Base-by-base conservation (phyloP, 2,113 vertebrate genomes). In the Ophthalmolycus amberensis region DNA sequence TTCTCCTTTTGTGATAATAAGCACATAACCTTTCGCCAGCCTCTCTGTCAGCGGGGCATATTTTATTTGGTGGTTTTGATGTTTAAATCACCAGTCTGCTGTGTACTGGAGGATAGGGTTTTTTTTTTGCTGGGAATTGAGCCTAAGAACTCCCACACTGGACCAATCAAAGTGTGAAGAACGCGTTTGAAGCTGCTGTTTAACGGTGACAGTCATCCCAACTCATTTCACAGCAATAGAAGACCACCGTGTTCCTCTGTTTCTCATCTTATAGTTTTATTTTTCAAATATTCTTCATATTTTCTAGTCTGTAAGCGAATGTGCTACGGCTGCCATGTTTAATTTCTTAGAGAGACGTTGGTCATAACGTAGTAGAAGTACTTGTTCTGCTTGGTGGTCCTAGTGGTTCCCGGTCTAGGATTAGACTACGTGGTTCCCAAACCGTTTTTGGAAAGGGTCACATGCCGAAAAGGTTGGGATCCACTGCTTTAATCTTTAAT, bases 131-230 rank as follows among this genome's bases (percentile, higher is more conserved):
- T 66, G 72, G 77, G 77, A 88, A 88, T 60, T 67, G 54, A 88
- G 86, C 59, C 77, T 86, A 64, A 89, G 86, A 87, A 90, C 84
- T 86, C 79, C 76, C 80, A 86, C 84, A 86, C 48, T 77, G 86
- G 80, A 77, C 80, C 70, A 87, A 90, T 82, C 84, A 85, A 86
- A 87, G 89, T 89, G 87, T 89, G 84, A 90, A 85, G 65, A 86
- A 58, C 66, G 66, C 38, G 81, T 88, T 85, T 89, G 83, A 89
- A 86, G 85, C 83, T 67, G 83, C 80, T 80, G 84, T 65, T 69
- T 80, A 71, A 87, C 46, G 1, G 62, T 8, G 27, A 84, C 73
- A 82, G 77, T 88, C 82, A 78, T 77, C 65, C 70, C 70, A 86
- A 64, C 79, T 85, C 73, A 87, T 91, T 91, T 91, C 85, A 88